Conservation (phyloP, 2,113 vertebrate species). For the Aramus guarauna region DNA sequence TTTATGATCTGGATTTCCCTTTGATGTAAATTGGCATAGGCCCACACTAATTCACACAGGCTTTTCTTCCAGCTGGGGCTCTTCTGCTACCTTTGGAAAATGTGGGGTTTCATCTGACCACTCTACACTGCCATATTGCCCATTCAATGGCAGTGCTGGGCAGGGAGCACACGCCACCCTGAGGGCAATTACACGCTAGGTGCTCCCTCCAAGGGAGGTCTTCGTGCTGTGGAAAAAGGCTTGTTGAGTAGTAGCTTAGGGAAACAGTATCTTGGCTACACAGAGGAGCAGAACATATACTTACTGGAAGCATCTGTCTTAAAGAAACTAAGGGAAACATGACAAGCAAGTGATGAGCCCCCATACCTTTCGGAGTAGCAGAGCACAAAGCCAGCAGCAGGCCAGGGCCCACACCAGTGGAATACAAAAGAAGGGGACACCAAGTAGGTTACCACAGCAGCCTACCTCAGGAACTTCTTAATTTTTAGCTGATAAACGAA, state of each 20-base stretch:
- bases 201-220: rapidly evolving
- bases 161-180: neutral
- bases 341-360: neutral
- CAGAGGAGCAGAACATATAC: neutral
- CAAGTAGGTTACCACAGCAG: neutral
- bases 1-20: neutral
- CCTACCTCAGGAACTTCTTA: neutral
- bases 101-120: neutral
- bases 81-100: neutral
- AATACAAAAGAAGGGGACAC: rapidly evolving
- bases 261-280: neutral
- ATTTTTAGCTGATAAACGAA: neutral
- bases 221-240: neutral
- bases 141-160: neutral
- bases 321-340: neutral
- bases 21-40: neutral
- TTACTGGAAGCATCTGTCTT: neutral
- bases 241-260: neutral
- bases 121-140: neutral
- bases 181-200: neutral
- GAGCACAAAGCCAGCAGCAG: neutral
- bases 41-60: neutral
- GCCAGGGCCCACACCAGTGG: neutral
- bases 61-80: neutral
- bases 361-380: neutral